These are phyloP conservation scores for Pelosia muscerda DNA, from an alignment of 2,888 invertebrate species.

Conservation along the genomic window DNA sequence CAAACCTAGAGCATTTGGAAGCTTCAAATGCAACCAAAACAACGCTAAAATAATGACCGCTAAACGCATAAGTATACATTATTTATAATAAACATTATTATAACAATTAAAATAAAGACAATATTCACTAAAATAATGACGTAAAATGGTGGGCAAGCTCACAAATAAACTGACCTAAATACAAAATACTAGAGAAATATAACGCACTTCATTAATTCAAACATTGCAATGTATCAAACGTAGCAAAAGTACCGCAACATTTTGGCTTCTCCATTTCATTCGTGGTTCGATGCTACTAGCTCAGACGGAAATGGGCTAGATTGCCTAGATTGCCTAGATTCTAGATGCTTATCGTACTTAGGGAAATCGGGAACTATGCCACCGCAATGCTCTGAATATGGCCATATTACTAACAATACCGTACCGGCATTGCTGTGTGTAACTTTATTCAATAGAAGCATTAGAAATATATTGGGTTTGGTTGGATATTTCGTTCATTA, in stretches of 20 bases:
- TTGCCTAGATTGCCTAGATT: slow-evolving; percentile 65
- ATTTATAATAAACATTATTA: too few relatives aligned
- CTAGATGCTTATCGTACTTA: slow-evolving; percentile 70
- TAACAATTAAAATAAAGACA: background rate
- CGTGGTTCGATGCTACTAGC: slow-evolving; percentile 46
- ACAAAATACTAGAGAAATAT: slow-evolving; percentile 14
- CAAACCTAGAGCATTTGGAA: too few relatives aligned
- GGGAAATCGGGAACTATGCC: slow-evolving; percentile 57
- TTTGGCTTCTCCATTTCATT: slow-evolving; percentile 34
- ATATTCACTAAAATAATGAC: background rate
- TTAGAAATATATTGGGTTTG: background rate
- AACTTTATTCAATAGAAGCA: slow-evolving; percentile 11
- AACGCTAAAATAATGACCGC: too few relatives aligned
- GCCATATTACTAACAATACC: slow-evolving; percentile 36
- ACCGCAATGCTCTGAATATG: slow-evolving; percentile 48
- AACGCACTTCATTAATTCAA: slow-evolving; percentile 23
- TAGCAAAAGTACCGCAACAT: slow-evolving; percentile 26
- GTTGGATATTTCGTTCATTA: background rate
- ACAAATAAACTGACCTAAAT: background rate
- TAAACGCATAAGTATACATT: too few relatives aligned
- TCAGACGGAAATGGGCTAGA: slow-evolving; percentile 53
- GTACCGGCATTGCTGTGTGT: slow-evolving; percentile 24
- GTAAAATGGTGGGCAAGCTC: background rate
- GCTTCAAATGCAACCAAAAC: too few relatives aligned
- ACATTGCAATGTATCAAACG: slow-evolving; percentile 28